Conservation (phyloP, 2,888 invertebrate genomes). For the Drosophila fungiperda region DNA sequence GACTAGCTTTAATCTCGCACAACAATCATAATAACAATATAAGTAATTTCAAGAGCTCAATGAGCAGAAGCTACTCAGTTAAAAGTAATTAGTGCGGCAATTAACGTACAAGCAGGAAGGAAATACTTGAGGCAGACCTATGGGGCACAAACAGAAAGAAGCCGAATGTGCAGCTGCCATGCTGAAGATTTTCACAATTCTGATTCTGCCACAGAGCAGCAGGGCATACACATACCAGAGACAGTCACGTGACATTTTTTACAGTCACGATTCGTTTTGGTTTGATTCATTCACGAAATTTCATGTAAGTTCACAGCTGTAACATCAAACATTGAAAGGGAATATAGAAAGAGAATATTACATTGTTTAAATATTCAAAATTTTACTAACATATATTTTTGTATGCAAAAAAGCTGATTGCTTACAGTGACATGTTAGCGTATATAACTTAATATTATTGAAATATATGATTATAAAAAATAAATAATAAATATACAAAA, state of each 20-base stretch:
- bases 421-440: not conserved
- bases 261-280: constrained; percentile 13
- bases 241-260: constrained; percentile 25
- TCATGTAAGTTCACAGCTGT: too few species aligned
- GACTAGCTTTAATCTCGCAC: constrained; percentile 4
- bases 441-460: not conserved
- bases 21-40: constrained; percentile 31
- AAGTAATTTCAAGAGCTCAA: constrained; percentile 60
- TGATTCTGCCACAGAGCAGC: constrained; percentile 25
- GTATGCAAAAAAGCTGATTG: not conserved
- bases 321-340: too few species aligned
- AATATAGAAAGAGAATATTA: not conserved
- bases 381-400: not conserved
- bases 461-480: not conserved
- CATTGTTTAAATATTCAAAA: not conserved
- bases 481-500: not conserved
- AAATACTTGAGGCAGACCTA: constrained; percentile 45
- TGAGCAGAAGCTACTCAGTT: constrained; percentile 53
- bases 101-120: constrained; percentile 56
- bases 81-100: constrained; percentile 73
- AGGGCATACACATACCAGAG: constrained; percentile 9
- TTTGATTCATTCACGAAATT: not conserved
- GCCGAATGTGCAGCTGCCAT: constrained; percentile 23
- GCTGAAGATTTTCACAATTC: constrained; percentile 40
- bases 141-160: constrained; percentile 11